phyloP scores from a whole-genome alignment of 2,113 vertebrate genomes.

The Hippocampus zosterae region DNA sequence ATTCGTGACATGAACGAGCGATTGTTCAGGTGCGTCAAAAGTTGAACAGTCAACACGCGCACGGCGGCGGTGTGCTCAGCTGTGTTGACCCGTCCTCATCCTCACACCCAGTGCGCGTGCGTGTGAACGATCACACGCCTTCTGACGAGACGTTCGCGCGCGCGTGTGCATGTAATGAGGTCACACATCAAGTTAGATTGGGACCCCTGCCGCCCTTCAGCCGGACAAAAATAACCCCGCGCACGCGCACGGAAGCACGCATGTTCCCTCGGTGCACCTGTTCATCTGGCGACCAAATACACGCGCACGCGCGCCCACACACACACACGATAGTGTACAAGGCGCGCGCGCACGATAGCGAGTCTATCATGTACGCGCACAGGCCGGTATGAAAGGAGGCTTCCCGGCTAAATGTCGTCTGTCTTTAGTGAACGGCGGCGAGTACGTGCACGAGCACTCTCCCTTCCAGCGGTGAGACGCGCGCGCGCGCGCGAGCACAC shows the following conservation, averaged over 20 bases:
- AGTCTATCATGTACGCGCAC: not conserved
- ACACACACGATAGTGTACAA: no score
- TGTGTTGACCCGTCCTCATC: not conserved
- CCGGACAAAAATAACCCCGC: not conserved
- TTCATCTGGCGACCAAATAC: not conserved
- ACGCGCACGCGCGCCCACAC: no score
- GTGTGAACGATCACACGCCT: not conserved
- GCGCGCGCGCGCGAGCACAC: not conserved
- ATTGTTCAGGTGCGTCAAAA: not conserved
- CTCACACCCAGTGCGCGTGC: not conserved
- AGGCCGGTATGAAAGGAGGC: not conserved
- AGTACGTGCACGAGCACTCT: not conserved
- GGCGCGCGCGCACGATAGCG: not conserved
- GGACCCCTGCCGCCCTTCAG: not conserved
- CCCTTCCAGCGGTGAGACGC: not conserved
- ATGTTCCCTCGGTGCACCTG: not conserved
- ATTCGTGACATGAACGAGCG: not conserved
- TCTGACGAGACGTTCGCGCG: not conserved
- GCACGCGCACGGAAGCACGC: not conserved
- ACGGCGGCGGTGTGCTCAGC: not conserved
- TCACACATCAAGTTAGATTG: not conserved
- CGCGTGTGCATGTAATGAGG: constrained; percentile 1
- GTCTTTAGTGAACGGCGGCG: not conserved
- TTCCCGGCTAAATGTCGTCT: not conserved
- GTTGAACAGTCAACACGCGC: no score